These are phyloP conservation scores for Scolopax bukidnonensis DNA, from an alignment of 2,797 vertebrate genomes.

Conservation along the genomic window DNA sequence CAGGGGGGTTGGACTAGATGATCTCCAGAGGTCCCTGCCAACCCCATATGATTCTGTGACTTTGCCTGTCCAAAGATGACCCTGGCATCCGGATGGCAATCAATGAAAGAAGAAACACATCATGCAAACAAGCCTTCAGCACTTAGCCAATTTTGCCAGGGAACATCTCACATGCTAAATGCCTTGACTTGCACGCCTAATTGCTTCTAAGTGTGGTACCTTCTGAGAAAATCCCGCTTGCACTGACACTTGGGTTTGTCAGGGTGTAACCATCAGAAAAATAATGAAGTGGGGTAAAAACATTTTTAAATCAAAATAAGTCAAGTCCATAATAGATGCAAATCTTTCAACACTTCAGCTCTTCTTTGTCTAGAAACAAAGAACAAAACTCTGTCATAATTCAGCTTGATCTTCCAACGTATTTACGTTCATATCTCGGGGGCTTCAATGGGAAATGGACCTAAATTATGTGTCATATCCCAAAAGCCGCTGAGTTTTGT, in stretches of 20 bases:
- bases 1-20: no score
- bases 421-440: not conserved
- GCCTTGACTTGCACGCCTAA: not conserved
- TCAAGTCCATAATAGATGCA: not conserved
- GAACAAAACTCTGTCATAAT: not conserved
- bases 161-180: not conserved
- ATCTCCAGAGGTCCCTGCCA: no score
- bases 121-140: not conserved
- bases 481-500: not conserved
- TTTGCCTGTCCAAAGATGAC: not conserved
- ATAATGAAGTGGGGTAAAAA: not conserved
- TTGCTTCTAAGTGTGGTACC: not conserved
- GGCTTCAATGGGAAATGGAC: not conserved
- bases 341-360: slow-evolving; percentile 6
- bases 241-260: not conserved
- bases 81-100: not conserved
- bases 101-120: not conserved
- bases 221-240: slow-evolving; percentile 27
- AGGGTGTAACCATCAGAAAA: slow-evolving; percentile 12
- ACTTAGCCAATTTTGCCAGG: not conserved
- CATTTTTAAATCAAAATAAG: not conserved
- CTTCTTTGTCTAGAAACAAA: slow-evolving; percentile 32
- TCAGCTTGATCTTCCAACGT: not conserved
- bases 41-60: no score
- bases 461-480: not conserved